Conservation (phyloP, 2,888 invertebrate species). For the Watsonalla cultraria region DNA sequence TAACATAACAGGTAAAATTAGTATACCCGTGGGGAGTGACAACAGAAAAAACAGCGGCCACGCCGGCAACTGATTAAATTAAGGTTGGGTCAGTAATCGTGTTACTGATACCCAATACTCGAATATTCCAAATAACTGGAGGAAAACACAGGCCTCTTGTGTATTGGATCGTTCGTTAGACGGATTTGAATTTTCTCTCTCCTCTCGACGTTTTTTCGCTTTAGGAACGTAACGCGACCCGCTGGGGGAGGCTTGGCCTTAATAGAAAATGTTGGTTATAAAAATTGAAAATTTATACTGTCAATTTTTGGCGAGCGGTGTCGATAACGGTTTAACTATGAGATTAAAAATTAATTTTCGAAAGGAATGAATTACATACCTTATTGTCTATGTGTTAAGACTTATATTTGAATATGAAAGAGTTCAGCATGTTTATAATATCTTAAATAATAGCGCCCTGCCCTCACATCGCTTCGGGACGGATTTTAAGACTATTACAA, state of each 20-base stretch:
- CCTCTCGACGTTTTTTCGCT: conserved; percentile 38
- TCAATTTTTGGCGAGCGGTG: conserved; percentile 43
- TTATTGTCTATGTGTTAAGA: neutral
- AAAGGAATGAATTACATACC: neutral
- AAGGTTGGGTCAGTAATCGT: conserved; percentile 75
- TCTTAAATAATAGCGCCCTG: too few species aligned
- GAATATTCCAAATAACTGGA: conserved; percentile 63
- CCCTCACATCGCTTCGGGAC: too few species aligned
- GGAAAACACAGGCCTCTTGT: conserved; percentile 67
- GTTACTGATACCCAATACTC: conserved; percentile 74
- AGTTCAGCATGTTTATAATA: too few species aligned
- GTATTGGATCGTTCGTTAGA: conserved; percentile 74
- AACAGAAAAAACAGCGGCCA: conserved; percentile 55
- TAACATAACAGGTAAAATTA: conserved; percentile 47
- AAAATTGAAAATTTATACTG: conserved; percentile 64
- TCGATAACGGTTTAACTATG: conserved; percentile 29
- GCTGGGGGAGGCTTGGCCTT: conserved; percentile 57
- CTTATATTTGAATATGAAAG: too few species aligned
- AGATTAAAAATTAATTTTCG: conserved; percentile 5
- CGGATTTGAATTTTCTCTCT: conserved; percentile 61
- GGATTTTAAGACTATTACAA: too few species aligned
- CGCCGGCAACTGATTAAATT: conserved; percentile 65
- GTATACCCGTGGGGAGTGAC: conserved; percentile 43
- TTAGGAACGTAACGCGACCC: conserved; percentile 65
- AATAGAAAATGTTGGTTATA: conserved; percentile 65